Conservation (phyloP, 2,113 vertebrate genomes). For the Penelope pileata region DNA sequence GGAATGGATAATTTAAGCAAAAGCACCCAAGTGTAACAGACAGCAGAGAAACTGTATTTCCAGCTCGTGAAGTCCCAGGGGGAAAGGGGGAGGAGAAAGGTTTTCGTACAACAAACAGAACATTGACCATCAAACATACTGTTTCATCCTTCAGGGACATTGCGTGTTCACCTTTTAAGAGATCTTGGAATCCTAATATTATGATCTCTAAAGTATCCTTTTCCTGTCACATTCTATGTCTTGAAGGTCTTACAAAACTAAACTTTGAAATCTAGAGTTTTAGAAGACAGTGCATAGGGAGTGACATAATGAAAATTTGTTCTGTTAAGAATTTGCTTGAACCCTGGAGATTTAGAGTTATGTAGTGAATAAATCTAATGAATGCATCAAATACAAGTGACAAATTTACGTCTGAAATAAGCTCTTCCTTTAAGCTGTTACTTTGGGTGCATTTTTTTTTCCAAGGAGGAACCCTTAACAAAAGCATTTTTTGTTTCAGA, state of each 20-base stretch:
- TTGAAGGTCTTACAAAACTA: not conserved
- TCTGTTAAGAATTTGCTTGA: not conserved
- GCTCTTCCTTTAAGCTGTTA: not conserved
- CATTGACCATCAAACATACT: not conserved
- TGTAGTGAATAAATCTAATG: not conserved
- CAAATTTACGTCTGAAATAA: not conserved
- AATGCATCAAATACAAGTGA: not conserved
- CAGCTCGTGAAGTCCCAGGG: conserved; percentile 26
- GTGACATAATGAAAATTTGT: not conserved
- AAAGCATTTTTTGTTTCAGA: not conserved
- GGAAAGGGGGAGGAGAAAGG: not conserved
- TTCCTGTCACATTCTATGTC: not conserved
- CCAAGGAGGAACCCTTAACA: not conserved
- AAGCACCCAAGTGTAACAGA: conserved; percentile 35
- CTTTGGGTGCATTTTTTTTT: not conserved
- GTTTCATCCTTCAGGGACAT: not conserved
- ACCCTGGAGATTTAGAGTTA: not conserved
- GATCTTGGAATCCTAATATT: not conserved
- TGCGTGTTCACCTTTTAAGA: not conserved
- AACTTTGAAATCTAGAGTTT: not conserved
- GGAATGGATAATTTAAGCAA: conserved; percentile 32
- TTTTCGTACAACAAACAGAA: conserved; percentile 10
- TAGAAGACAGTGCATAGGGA: not conserved
- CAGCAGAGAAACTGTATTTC: conserved; percentile 7
- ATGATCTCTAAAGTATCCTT: not conserved